phyloP scores from a whole-genome alignment of 2,888 invertebrate species.

The Muscina levida region DNA sequence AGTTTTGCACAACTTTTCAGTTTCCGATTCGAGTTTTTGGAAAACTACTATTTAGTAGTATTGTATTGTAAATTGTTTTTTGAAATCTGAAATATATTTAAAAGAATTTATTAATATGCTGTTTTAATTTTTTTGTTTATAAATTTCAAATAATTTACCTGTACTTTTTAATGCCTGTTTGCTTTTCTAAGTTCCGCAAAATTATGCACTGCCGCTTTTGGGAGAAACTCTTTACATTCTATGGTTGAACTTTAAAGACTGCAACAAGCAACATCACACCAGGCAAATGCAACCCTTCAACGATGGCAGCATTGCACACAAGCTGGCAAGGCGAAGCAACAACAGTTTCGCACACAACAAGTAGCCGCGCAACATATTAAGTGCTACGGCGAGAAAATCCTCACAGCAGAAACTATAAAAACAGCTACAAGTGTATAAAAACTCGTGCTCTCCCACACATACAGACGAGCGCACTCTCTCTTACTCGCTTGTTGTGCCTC shows the following conservation, averaged over 20 bases:
- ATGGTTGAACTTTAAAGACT: constrained; percentile 31
- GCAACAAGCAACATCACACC: constrained; percentile 43
- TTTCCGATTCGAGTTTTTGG: no score
- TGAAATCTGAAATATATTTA: background rate
- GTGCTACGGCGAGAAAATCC: background rate
- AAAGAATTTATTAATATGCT: background rate
- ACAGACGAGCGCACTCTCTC: constrained; percentile 16
- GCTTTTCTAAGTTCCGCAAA: constrained; percentile 48
- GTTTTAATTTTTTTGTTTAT: constrained; percentile 6
- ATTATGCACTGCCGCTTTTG: constrained; percentile 51
- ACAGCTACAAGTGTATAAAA: constrained; percentile 62
- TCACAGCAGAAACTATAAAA: constrained; percentile 19
- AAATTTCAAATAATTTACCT: constrained; percentile 1
- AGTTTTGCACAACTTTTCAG: constrained; percentile 1
- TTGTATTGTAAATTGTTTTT: background rate
- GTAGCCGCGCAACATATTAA: constrained; percentile 64
- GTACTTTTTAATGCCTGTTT: constrained; percentile 32
- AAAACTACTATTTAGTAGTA: background rate
- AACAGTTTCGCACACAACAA: constrained; percentile 58
- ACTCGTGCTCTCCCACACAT: background rate
- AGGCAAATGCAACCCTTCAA: constrained; percentile 57
- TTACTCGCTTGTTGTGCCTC: background rate
- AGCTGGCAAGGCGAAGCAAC: constrained; percentile 34
- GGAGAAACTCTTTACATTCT: constrained; percentile 12
- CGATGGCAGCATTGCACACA: background rate